Percentiles rank a stretch among this genome's conserved stretches.
Conservation (phyloP, 2,797 vertebrate species). For the Melanotaenia nigrans region DNA sequence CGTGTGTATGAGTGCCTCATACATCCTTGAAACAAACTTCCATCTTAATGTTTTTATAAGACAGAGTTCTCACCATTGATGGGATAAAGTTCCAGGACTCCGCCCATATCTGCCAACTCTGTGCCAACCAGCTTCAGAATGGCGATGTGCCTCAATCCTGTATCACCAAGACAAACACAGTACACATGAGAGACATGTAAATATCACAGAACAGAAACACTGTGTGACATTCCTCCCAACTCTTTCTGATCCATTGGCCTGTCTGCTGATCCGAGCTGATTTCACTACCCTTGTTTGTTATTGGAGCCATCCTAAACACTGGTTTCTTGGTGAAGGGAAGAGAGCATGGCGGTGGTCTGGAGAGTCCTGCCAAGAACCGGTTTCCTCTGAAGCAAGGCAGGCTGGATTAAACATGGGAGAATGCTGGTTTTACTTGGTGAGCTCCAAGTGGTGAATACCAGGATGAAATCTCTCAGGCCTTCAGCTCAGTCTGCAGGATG, state of each 20-base stretch:
- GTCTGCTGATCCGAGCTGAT: constrained; percentile 21
- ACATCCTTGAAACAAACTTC: not conserved
- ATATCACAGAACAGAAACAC: constrained; percentile 4
- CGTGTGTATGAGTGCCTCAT: no score
- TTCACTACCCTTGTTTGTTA: constrained; percentile 38
- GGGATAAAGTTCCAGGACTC: constrained; percentile 94
- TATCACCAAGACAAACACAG: constrained; percentile 30
- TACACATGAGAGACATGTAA: constrained; percentile 24
- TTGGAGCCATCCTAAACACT: constrained; percentile 25
- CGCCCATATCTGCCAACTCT: constrained; percentile 87
- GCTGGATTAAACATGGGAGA: constrained; percentile 53
- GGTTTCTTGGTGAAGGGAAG: constrained; percentile 34
- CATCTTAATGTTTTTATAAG: not conserved
- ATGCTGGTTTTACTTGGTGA: constrained; percentile 43
- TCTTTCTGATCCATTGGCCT: constrained; percentile 14
- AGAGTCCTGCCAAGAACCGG: constrained; percentile 53
- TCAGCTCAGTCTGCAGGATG: constrained; percentile 53
- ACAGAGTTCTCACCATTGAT: constrained; percentile 91
- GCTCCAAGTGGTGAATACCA: constrained; percentile 61
- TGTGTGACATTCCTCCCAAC: constrained; percentile 8
- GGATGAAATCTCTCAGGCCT: constrained; percentile 54
- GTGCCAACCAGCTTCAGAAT: constrained; percentile 92
- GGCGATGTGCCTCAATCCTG: constrained; percentile 95
- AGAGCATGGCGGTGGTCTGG: constrained; percentile 36
- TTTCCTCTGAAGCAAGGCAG: constrained; percentile 55